Base-by-base conservation (phyloP, 2,888 invertebrate species). In the Thymelicus lineola region DNA sequence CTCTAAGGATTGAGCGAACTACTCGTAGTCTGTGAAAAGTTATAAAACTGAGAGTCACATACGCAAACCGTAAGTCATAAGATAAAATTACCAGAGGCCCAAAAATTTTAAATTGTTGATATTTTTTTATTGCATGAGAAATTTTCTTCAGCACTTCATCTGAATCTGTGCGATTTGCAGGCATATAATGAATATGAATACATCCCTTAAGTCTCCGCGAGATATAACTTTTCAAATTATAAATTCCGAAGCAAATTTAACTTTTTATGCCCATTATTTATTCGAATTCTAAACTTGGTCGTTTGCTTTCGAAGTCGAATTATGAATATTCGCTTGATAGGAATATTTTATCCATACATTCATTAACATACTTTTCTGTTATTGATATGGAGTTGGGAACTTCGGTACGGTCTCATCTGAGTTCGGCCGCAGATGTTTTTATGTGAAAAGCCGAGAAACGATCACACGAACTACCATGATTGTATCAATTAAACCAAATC, bases 231-330 rank as follows among this genome's bases (percentile, higher is more conserved):
- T 69, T 48, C 63, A 63, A 63, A 69, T 69, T 63, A 69, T 63
- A 55, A 69, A 63, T 58, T 63, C 58, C 38, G 58, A 58, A 53
- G 9, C 55, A 38, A 63, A 57, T 62, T 67, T 57, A 61, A 62
- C 62, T 62, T 69, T 69, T 63, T 63, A 63, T 58, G 63, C 58
- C 63, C 69, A 69, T 63, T 69, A 58, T 69, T 69, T 69, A 63
- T 69, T 63, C 50, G 48, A 50, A 63, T 42, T 63, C 57, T 20
- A 38, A 69, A 62, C 17, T 63, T 46, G 10, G 6, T 55, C 35
- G 57, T 63, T 46, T 58, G 63, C 58, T 69, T 58, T 50, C 28
- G 48, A 61, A 53, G 50, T 20, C 10, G 6, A 14, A 53, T 35
- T 63, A 46, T 58, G 38, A 46, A 62, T 17, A 58, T 48, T 57